phyloP scores from a whole-genome alignment of 2,113 vertebrate genomes.

The Cygnus buccinator region DNA sequence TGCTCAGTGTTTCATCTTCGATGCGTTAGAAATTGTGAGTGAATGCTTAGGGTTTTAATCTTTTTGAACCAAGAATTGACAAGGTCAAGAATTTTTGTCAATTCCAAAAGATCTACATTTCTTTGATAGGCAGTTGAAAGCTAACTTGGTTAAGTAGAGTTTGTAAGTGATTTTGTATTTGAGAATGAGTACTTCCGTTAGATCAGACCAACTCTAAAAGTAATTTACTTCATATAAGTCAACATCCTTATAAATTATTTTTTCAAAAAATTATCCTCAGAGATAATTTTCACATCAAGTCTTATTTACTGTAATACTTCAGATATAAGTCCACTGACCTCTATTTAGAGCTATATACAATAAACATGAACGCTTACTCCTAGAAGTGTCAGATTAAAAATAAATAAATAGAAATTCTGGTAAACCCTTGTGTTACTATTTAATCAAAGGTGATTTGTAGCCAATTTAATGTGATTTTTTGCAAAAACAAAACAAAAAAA shows the following conservation, averaged over 20 bases:
- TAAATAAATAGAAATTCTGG: neutral
- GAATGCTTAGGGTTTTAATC: neutral
- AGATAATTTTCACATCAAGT: neutral
- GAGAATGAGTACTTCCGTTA: neutral
- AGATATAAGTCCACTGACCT: accelerated
- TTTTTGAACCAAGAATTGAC: neutral
- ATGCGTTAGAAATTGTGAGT: neutral
- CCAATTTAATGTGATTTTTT: neutral
- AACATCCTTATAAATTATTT: neutral
- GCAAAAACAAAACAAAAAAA: neutral
- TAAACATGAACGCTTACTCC: neutral
- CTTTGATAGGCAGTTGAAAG: neutral
- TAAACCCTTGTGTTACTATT: neutral
- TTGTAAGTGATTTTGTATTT: neutral
- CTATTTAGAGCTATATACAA: neutral
- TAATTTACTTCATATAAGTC: neutral
- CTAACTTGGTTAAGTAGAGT: neutral
- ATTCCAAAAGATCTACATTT: neutral
- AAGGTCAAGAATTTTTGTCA: neutral
- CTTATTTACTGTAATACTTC: neutral
- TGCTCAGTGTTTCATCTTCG: neutral
- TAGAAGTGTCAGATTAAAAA: neutral
- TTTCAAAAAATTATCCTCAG: neutral
- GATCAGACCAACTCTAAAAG: neutral
- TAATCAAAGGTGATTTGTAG: neutral